These are phyloP conservation scores for Argopecten irradians DNA, from an alignment of 1,140 invertebrate species.

Conservation along the genomic window DNA sequence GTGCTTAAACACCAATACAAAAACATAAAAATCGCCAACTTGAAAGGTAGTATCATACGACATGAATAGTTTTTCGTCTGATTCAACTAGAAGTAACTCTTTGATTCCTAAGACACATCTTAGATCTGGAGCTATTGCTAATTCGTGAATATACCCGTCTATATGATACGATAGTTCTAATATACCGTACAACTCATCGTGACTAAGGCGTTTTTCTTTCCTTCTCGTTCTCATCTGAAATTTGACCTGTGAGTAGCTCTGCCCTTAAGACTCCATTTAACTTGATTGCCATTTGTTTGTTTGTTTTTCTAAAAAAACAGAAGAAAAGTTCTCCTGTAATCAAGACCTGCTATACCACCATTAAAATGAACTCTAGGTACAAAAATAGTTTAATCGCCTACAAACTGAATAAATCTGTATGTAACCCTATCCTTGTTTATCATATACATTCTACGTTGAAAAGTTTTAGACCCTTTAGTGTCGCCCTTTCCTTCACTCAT, in stretches of 20 bases:
- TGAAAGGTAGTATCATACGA: slow-evolving; percentile 44
- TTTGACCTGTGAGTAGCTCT: neutral
- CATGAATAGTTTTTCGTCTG: slow-evolving; percentile 23
- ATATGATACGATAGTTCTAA: slow-evolving; percentile 37
- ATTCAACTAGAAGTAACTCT: slow-evolving; percentile 25
- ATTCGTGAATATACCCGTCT: slow-evolving; percentile 4
- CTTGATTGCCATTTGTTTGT: too few species aligned
- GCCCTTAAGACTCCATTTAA: neutral
- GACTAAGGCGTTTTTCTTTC: slow-evolving; percentile 12
- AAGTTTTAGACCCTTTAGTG: neutral
- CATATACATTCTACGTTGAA: neutral
- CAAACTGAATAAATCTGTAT: slow-evolving; percentile 5
- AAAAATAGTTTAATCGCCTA: slow-evolving; percentile 31
- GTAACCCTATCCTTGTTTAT: too few species aligned
- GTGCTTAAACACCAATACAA: slow-evolving; percentile 36
- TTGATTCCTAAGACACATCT: neutral
- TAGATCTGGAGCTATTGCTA: slow-evolving; percentile 32
- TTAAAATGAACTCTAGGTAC: slow-evolving; percentile 27
- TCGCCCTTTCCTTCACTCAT: neutral
- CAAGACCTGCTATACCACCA: neutral
- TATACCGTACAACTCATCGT: slow-evolving; percentile 34
- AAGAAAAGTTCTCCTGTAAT: neutral
- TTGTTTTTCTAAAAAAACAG: neutral
- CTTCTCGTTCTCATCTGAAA: neutral
- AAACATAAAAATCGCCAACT: slow-evolving; percentile 38